Base-by-base conservation (phyloP, 1,140 invertebrate species). In the Condylostylus longicornis region DNA sequence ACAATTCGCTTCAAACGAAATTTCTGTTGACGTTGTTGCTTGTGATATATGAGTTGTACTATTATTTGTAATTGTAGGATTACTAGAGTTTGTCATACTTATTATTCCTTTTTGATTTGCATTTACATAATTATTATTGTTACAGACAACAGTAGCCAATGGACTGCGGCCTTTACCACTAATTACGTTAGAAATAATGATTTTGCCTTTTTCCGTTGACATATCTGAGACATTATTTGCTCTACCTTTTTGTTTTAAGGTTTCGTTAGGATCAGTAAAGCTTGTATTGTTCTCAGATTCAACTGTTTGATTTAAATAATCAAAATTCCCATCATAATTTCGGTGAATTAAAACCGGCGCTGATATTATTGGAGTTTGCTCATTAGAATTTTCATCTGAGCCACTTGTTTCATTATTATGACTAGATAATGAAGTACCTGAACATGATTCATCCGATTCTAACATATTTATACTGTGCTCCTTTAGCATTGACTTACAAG, bases 371-470 rank as follows among this genome's bases (percentile, higher is more conserved):
- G 54, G 54, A 2, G 54, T 58, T 1, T 45, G 45, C 27, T 58
- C 55, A 21, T 55, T 58, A 6, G 54, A 58, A 37, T 58, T 58
- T 41, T 58, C 55, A 35, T 58, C 55, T 18, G 38, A 17, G 30
- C 47, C 52, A 32, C 48, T 56, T 5, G 42, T 42, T 18, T 23
- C 50, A 5, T 52, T 42, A 0, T 47, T 50, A 14, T 57, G 35
- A 0, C 46, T 49, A 27, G 53, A 54, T 12, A 54, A 49, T 2
- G 53, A 50, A 9, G 53, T 39, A 7, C 49, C 50, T 7, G 55
- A 60, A 1, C 56, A 60, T 19, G 54, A 50, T 32, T 60, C 57
- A 33, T 60, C 57, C 1, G 57, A 60, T 36, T 60, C 57, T 22
- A 60, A 34, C 56, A 59, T 57, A 2, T 51, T 54, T 13, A 60